A percentile compares a stretch with the other conserved stretches of the same genome.
phyloP scores from a whole-genome alignment of 1,140 invertebrate species.

The Asobara japonica region DNA sequence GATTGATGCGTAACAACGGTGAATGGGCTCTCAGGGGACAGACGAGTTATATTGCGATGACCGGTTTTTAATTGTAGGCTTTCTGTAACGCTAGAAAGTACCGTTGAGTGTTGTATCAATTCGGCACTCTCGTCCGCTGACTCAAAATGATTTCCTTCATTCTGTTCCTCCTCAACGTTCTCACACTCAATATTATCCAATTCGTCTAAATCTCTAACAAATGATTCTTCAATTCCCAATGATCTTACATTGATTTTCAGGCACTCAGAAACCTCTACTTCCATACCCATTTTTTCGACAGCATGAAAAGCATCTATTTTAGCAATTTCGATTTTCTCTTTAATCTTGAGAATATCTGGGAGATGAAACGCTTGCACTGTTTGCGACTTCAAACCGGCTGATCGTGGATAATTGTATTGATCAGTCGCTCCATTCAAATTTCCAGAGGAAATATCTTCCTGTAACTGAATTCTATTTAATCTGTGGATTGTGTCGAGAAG shows the following conservation, averaged over 20 bases:
- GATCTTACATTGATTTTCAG: neutral
- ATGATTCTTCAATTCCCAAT: neutral
- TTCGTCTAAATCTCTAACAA: slow-evolving; percentile 6
- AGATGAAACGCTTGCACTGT: no score
- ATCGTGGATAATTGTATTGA: slow-evolving; percentile 18
- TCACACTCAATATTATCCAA: neutral
- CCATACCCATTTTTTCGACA: neutral
- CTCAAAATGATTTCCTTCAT: neutral
- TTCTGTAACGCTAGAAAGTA: slow-evolving; percentile 10
- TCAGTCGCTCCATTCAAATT: slow-evolving; percentile 28
- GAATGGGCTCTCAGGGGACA: slow-evolving; percentile 10
- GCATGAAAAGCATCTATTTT: neutral
- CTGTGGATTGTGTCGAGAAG: slow-evolving; percentile 37
- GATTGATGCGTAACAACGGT: slow-evolving; percentile 14
- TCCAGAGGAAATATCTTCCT: slow-evolving; percentile 20
- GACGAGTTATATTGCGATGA: neutral
- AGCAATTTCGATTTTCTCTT: neutral
- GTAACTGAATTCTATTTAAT: slow-evolving; percentile 29
- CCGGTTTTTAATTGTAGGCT: neutral
- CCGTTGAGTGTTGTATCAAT: neutral
- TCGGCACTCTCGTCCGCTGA: neutral
- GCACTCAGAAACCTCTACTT: no score
- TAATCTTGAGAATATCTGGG: neutral
- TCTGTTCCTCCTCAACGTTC: neutral
- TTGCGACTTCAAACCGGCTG: neutral